Evolutionary conservation across 2,888 invertebrate genomes (phyloP), one percentile per base, ranked within the genome.

Genomic region (Poecilobothrus nobilitatus): DNA sequence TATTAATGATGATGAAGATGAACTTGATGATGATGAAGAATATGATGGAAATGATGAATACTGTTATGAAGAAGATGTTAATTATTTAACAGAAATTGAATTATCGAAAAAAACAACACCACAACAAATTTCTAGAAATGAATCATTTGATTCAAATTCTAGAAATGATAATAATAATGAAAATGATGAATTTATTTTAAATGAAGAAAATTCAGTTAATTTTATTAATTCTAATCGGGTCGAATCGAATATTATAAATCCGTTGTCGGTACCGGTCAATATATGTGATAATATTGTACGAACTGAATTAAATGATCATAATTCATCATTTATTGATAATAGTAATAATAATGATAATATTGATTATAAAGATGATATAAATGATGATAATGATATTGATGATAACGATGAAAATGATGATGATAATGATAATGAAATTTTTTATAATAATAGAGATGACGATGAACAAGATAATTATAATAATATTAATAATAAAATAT

Each of bases 41-140:
- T 12, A 37, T 67, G 33, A 67, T 22, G 15, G 33, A 44, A 27
- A 41, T 66, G 27, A 27, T 27, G 73, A 70, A 15, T 67, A 68
- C 9, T 67, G 67, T 15, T 73, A 74, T 22, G 75, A 72, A 0
- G 72, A 72, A 9, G 73, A 74, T 53, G 53, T 6, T 53, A 53
- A 53, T 53, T 53, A n/a, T 53, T 53, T 5, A 18, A 53, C 9
- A 12, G 53, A 53, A 53, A 53, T 18, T 18, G 15, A 53, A 18
- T 53, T 53, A 53, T 53, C 53, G 2, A 53, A 18, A 12, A n/a
- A 53, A 41, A 27, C 27, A 4, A 27, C 27, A 41, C 41, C 41
- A 41, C 41, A 41, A 41, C 9, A 41, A 41, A 6, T 27, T 7
- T 37, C 37, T 37, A 37, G 8, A 37, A 8, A 37, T 37, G 37